Evolutionary conservation across 2,113 vertebrate species (phyloP), one percentile per base, ranked within the genome.

Genomic region (Collichthys lucidus): DNA sequence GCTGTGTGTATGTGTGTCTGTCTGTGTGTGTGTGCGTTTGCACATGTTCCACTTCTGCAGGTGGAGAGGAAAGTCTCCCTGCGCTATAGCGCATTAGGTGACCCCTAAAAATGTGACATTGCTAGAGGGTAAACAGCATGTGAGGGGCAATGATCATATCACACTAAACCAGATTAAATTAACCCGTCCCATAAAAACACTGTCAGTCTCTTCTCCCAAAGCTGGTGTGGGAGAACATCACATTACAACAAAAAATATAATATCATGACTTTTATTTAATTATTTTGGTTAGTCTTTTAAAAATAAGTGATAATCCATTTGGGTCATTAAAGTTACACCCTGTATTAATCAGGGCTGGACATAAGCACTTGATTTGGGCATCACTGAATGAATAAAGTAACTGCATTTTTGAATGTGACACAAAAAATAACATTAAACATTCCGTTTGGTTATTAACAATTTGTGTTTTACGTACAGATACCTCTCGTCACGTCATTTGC

Each of bases 61-160:
- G 74, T 82, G 83, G 62, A 0, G 9, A 59, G 74, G 35, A 77
- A n/a, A 76, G 72, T 78, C 31, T 77, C 72, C 42, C 52, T 74
- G 70, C 0, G 16, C 53, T 65, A 71, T 50, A 82, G 78, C 49
- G 15, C 80, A 82, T 64, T 71, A 74, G 12, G 59, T 81, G 57
- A 87, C 79, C 84, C 56, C 56, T 70, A 70, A 67, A 77, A 83
- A 61, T 69, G 59, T 79, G 74, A 63, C 83, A 76, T 74, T 86
- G 80, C 59, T 61, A 3, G 16, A 79, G n/a, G 63, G 5, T 29
- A 31, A 3, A 20, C n/a, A 19, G 49, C 2, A 11, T 19, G 14
- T 19, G 19, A 67, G 20, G 4, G 16, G 10, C 26, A 22, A n/a
- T 60, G 66, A 63, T 11, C 62, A 50, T 11, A 64, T 11, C 14